A percentile compares a stretch with the other conserved stretches of the same genome.
phyloP scores from a whole-genome alignment of 2,797 vertebrate species.

The Remorina albescens region DNA sequence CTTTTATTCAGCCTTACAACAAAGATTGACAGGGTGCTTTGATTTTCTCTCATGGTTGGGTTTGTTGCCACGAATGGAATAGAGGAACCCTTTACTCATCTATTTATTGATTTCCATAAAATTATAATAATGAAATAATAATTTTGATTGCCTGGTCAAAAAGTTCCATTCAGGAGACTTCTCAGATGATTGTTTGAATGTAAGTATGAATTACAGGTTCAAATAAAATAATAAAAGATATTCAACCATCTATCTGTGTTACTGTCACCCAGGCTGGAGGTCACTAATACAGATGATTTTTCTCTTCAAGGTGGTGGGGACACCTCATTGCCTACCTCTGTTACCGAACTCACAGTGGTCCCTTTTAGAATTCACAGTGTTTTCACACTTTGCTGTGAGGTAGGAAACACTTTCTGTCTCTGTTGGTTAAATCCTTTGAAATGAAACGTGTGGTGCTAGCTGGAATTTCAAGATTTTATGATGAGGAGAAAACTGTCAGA shows the following conservation, averaged over 20 bases:
- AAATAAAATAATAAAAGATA: not conserved
- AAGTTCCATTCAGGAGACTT: not conserved
- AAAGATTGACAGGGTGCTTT: not conserved
- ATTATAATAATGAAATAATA: not conserved
- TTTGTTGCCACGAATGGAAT: not conserved
- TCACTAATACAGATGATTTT: not conserved
- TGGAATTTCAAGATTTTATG: no score
- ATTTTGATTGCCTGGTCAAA: not conserved
- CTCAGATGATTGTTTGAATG: no score
- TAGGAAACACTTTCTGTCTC: not conserved
- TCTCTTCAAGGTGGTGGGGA: no score
- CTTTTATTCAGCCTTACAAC: conserved; percentile 31
- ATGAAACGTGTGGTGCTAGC: not conserved
- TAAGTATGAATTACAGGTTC: not conserved
- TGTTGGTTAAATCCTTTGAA: no score
- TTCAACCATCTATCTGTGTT: not conserved
- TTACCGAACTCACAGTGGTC: no score
- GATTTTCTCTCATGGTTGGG: not conserved
- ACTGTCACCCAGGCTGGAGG: not conserved
- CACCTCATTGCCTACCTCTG: no score
- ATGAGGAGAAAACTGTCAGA: not conserved
- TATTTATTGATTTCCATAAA: not conserved
- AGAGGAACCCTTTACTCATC: not conserved
- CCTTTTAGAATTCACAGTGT: not conserved
- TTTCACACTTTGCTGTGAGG: not conserved